Base-by-base conservation (phyloP, 2,113 vertebrate species). In the Semicossyphus pulcher region DNA sequence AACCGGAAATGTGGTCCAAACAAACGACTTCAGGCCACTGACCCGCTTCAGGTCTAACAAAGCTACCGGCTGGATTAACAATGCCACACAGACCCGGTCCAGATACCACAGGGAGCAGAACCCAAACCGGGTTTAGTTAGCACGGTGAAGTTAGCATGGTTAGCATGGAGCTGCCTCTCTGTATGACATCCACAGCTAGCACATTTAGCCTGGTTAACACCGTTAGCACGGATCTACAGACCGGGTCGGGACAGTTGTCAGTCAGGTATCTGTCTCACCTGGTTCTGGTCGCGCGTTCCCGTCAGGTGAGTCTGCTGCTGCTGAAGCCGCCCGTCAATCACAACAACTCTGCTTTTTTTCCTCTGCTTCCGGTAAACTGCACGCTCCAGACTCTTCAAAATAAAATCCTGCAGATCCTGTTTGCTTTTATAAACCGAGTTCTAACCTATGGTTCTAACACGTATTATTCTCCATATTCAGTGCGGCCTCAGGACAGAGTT, bases 261-360 rank as follows among this genome's bases (percentile, higher is more conserved):
- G 5, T 10, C 1, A 1, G 1, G 4, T n/a, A 10, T 4, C 3
- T 7, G 4, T 41, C 37, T 70, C 45, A 74, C 72, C 72, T 44
- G 59, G 48, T 57, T 60, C 59, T 26, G 58, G 21, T 44, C 58
- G 9, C 49, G 48, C 62, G 72, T 56, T 62, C 52, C 14, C 14
- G 5, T 10, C 72, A 60, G 66, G 61, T 48, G 44, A 53, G 39
- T 20, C 23, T 23, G 2, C 20, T 7, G 21, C 8, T 18, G 21
- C n/a, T 39, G 14, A 21, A 8, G 1, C 18, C 1, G 23, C 7
- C 20, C 44, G 10, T 15, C 5, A n/a, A 11, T 26, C 16, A 81
- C 65, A 7, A 28, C 20, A 51, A 36, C 9, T 2, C 10, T 0
- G 15, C 42, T 15, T 26, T 54, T 73, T 49, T 25, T 48, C 59